These are phyloP conservation scores for Pseudorectes ferrugineus DNA, from an alignment of 2,113 vertebrate species.

Conservation along the genomic window DNA sequence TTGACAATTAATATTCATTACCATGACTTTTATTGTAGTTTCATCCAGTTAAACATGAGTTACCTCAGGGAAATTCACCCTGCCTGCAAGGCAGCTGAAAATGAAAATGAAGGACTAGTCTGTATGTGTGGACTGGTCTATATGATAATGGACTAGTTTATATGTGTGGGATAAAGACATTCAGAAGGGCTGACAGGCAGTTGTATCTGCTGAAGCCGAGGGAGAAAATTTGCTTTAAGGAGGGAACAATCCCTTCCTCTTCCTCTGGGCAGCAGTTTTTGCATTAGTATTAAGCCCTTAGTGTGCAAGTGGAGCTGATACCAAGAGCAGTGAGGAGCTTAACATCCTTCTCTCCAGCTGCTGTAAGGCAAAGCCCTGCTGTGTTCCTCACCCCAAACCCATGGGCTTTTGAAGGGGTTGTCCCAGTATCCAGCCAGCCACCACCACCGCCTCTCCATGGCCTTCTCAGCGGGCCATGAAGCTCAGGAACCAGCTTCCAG, in stretches of 20 bases:
- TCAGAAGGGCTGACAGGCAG: neutral
- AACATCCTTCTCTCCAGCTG: neutral
- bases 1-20: neutral
- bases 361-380: neutral
- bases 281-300: neutral
- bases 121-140: neutral
- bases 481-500: neutral
- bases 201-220: neutral
- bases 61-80: neutral
- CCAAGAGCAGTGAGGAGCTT: neutral
- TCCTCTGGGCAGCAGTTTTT: neutral
- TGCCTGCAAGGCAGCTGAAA: neutral
- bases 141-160: neutral
- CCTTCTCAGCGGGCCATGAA: neutral
- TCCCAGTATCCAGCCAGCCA: neutral
- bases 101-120: neutral
- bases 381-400: neutral
- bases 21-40: neutral
- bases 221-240: neutral
- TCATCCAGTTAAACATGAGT: neutral
- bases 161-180: neutral
- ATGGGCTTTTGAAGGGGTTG: neutral
- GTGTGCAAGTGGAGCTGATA: neutral
- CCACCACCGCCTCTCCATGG: neutral
- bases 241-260: neutral